Evolutionary conservation across 2,797 vertebrate species (phyloP).

Genomic region (Rhinoraja longicauda): DNA sequence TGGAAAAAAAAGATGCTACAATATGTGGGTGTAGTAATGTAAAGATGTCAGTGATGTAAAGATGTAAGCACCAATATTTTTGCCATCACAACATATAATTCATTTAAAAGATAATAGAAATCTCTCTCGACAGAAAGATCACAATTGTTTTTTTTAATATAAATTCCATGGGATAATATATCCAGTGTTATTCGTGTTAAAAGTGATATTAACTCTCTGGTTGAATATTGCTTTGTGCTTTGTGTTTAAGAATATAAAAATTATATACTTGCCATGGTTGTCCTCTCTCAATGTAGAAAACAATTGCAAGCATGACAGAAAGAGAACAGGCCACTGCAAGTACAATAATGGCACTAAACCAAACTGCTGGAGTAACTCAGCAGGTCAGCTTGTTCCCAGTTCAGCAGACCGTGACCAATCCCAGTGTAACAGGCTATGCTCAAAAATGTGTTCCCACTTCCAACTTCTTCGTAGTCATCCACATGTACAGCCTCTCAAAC

Average conservation of each 20-base stretch:
- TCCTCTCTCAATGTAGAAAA: background rate
- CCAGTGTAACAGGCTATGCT: background rate
- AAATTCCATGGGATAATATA: background rate
- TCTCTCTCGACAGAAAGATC: background rate
- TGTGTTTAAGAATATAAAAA: background rate
- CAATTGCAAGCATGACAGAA: background rate
- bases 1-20: background rate
- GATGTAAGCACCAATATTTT: background rate
- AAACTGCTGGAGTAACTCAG: too few species aligned
- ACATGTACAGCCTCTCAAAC: background rate
- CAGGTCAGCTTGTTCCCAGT: background rate
- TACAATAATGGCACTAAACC: background rate
- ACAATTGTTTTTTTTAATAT: background rate
- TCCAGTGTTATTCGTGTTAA: background rate
- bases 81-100: background rate
- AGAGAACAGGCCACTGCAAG: background rate
- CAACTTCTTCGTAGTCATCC: background rate
- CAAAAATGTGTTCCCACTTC: background rate
- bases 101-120: background rate
- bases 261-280: background rate
- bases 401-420: background rate
- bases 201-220: background rate
- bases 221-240: background rate
- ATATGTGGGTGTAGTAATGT: background rate
- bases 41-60: background rate